phyloP scores from a whole-genome alignment of 2,113 vertebrate species.

The Nicator chloris region DNA sequence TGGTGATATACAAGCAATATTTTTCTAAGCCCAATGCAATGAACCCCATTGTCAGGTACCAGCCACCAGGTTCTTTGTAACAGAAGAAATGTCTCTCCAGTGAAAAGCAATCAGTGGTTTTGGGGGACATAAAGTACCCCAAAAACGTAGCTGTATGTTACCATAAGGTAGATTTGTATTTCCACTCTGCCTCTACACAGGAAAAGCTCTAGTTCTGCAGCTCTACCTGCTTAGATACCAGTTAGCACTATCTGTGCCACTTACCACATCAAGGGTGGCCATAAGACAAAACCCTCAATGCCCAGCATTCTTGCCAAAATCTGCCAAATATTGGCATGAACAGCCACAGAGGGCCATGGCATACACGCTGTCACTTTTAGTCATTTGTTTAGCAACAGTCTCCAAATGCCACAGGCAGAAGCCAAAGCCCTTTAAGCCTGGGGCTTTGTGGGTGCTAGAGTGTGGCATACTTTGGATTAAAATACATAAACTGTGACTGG shows the following conservation, averaged over 20 bases:
- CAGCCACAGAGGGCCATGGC: fast-evolving
- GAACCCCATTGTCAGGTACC: background rate
- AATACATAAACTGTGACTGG: background rate
- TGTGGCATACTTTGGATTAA: background rate
- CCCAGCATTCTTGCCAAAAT: background rate
- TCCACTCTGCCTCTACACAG: background rate
- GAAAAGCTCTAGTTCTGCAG: background rate
- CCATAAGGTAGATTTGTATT: background rate
- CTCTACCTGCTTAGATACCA: background rate
- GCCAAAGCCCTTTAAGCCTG: background rate
- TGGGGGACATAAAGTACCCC: background rate
- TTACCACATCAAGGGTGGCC: background rate
- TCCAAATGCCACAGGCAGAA: background rate
- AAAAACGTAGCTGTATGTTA: background rate
- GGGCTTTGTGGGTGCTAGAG: background rate
- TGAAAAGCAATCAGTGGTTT: background rate
- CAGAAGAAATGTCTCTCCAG: background rate
- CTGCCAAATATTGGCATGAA: background rate
- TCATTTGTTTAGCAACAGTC: background rate
- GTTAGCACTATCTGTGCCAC: background rate
- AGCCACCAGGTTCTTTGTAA: background rate
- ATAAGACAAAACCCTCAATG: background rate
- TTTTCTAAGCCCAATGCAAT: background rate
- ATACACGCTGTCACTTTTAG: background rate
- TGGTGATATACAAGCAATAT: background rate